Evolutionary conservation across 2,797 vertebrate genomes (phyloP), one percentile per base, ranked within the genome.

Genomic region (Orestias chungarensis): DNA sequence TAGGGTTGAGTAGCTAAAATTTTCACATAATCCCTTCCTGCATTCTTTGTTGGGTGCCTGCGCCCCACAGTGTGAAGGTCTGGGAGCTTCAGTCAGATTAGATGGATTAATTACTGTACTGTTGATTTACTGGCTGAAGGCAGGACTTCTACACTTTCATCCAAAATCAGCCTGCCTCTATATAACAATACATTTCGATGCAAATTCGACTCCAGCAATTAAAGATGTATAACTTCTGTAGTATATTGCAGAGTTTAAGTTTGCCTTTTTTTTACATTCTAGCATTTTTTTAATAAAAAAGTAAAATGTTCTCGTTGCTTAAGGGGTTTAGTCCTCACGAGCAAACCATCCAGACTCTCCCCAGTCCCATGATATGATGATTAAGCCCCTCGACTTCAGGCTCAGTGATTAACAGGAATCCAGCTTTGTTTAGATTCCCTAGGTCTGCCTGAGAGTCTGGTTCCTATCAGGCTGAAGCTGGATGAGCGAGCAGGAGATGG

Each of bases 401-500:
- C 72, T 85, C 82, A 81, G 57, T 83, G 85, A 79, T 38, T 83
- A 83, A 55, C 76, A 86, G 85, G 87, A 89, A 89, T 90, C 78
- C 8, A 0, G 59, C 54, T 90, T 79, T 85, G 77, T 82, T 85
- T 81, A 65, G 67, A 75, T 74, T 66, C 49, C 55, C 40, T 10
- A 38, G 64, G 68, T 71, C 68, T 66, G 15, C 50, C 52, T 3
- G 47, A 33, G 50, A 71, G 54, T 49, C 27, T 9, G 42, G 25
- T 62, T 75, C 70, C 68, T 74, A 55, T 17, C 35, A 75, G 49
- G 74, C 69, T 66, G 64, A 64, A 44, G 52, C 61, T 74, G 71
- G 71, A 75, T 2, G 20, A 66, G 23, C n/a, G 25, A 73, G 54
- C 12, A 66, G 73, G 67, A 75, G 46, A 54, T 71, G 40, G 25